These are phyloP conservation scores for Drosophila maculinotata DNA, from an alignment of 2,888 invertebrate species.

Conservation along the genomic window DNA sequence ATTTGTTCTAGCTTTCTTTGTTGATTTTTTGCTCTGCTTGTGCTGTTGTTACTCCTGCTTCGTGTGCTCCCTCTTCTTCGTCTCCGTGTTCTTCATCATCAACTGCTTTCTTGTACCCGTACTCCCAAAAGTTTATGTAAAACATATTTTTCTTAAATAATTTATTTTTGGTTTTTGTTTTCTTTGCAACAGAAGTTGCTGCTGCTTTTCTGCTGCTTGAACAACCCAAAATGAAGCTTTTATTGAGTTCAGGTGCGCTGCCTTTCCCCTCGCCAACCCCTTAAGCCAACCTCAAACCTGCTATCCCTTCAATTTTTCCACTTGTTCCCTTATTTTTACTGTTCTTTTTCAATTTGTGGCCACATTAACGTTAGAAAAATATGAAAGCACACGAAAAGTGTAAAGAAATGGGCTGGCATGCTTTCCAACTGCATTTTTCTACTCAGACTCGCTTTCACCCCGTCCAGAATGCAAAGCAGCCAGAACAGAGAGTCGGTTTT, in stretches of 20 bases:
- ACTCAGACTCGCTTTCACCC: neutral
- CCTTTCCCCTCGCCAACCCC: neutral
- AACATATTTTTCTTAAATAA: conserved; percentile 81
- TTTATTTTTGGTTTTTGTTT: conserved; percentile 69
- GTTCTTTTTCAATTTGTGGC: conserved; percentile 77
- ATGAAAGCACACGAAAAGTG: conserved; percentile 76
- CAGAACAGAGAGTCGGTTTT: conserved; percentile 13
- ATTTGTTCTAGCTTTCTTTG: conserved; percentile 67
- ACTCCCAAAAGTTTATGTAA: conserved; percentile 69
- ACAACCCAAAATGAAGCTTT: conserved; percentile 79
- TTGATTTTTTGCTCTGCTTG: conserved; percentile 29
- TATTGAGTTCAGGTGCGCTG: conserved; percentile 77
- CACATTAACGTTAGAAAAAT: conserved; percentile 79
- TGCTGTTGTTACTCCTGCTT: conserved; percentile 16
- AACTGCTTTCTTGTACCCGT: conserved; percentile 11
- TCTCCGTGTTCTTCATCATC: conserved; percentile 9
- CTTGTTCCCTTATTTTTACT: conserved; percentile 38
- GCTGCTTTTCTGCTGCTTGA: conserved; percentile 76
- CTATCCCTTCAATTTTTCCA: conserved; percentile 51
- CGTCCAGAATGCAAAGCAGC: conserved; percentile 55
- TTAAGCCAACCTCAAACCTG: neutral
- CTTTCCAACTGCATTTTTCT: conserved; percentile 51
- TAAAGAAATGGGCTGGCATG: conserved; percentile 66
- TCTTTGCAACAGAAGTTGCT: conserved; percentile 31
- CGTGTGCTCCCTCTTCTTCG: neutral